phyloP scores from a whole-genome alignment of 1,140 invertebrate species.

The Trissolcus basalis region DNA sequence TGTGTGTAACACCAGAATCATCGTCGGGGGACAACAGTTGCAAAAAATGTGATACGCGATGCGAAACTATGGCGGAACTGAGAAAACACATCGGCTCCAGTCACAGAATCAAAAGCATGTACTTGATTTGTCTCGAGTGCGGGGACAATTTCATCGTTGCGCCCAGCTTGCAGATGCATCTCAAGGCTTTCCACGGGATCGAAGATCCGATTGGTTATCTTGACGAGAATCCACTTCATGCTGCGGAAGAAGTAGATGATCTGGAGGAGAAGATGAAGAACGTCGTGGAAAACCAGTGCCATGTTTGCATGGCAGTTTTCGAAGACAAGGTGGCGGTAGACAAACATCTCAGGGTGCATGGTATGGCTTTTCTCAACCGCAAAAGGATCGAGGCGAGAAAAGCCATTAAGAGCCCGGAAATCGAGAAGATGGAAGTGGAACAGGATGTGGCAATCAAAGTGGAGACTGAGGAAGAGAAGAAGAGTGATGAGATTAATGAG shows the following conservation, averaged over 20 bases:
- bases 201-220: conserved; percentile 78
- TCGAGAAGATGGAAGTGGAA: conserved; percentile 32
- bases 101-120: conserved; percentile 77
- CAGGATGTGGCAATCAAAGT: background rate
- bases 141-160: conserved; percentile 82
- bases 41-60: conserved; percentile 74
- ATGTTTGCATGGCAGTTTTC: conserved; percentile 80
- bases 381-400: conserved; percentile 69
- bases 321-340: conserved; percentile 74
- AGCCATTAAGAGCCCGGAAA: conserved; percentile 59
- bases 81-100: conserved; percentile 77
- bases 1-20: conserved; percentile 66
- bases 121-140: conserved; percentile 81
- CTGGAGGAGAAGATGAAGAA: conserved; percentile 67
- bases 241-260: conserved; percentile 73
- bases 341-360: conserved; percentile 81
- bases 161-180: conserved; percentile 80
- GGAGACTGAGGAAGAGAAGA: background rate
- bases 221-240: conserved; percentile 77
- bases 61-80: conserved; percentile 70
- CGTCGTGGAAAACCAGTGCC: conserved; percentile 80
- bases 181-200: conserved; percentile 79
- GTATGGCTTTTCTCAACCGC: conserved; percentile 80
- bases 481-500: conserved; percentile 1
- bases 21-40: conserved; percentile 71